Percentiles rank a stretch among this genome's conserved stretches.
phyloP scores from a whole-genome alignment of 2,113 vertebrate species.

The Mesitornis unicolor region DNA sequence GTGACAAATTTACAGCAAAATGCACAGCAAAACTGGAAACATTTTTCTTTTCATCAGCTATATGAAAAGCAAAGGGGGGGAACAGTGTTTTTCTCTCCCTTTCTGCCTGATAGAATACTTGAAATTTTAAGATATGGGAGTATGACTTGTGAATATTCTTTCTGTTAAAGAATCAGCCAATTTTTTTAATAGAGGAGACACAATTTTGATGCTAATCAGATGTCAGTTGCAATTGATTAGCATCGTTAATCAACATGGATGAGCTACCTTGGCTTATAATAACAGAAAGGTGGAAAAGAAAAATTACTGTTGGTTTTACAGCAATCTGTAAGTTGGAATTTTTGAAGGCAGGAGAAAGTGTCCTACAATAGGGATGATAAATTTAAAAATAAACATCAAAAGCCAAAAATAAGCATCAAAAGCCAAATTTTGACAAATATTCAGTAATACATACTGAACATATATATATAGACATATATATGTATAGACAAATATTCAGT shows the following conservation, averaged over 20 bases:
- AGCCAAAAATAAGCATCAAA: neutral
- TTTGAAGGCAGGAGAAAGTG: neutral
- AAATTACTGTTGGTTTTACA: neutral
- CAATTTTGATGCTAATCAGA: neutral
- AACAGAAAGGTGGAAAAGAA: neutral
- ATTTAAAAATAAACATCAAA: neutral
- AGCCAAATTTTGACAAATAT: too few species aligned
- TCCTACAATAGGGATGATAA: neutral
- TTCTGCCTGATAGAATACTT: neutral
- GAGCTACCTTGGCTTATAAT: neutral
- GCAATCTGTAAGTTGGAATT: neutral
- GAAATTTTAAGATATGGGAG: neutral
- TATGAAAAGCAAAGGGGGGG: neutral
- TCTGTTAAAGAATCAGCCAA: neutral
- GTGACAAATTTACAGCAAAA: conserved; percentile 47
- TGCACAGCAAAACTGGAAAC: conserved; percentile 21
- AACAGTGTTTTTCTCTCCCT: neutral
- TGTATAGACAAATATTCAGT: neutral
- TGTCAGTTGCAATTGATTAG: neutral
- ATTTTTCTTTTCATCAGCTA: conserved; percentile 51
- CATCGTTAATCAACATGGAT: neutral
- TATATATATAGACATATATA: too few species aligned
- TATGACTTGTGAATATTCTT: neutral
- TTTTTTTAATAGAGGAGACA: neutral
- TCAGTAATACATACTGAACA: too few species aligned